These are phyloP conservation scores for Malthinus seriepunctatus DNA, from an alignment of 2,888 invertebrate species.

Conservation along the genomic window DNA sequence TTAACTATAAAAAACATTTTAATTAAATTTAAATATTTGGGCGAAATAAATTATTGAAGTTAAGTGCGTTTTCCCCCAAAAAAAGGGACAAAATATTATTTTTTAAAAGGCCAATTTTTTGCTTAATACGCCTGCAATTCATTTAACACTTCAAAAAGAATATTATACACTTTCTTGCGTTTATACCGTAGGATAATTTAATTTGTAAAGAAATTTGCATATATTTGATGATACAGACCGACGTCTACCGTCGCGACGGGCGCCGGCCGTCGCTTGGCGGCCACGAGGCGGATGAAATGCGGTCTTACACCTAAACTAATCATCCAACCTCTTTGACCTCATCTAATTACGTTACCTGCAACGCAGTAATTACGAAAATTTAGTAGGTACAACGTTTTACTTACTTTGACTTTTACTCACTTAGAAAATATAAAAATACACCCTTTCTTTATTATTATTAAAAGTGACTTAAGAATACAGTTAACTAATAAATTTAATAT, in stretches of 20 bases:
- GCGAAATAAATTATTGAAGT: no score
- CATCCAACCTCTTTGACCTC: slow-evolving; percentile 55
- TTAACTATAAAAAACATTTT: no score
- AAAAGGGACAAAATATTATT: no score
- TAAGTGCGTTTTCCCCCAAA: no score
- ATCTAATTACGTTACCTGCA: slow-evolving; percentile 53
- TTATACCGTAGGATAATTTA: slow-evolving; percentile 23
- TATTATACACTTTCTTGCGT: slow-evolving; percentile 19
- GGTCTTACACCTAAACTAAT: slow-evolving; percentile 53
- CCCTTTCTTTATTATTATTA: no score
- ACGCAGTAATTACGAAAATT: slow-evolving; percentile 36
- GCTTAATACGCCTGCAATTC: neutral
- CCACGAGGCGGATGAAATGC: slow-evolving; percentile 44
- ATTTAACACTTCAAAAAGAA: slow-evolving; percentile 14
- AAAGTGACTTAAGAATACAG: no score
- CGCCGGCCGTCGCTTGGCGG: slow-evolving; percentile 36
- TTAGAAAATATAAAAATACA: no score
- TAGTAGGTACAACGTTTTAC: slow-evolving; percentile 13
- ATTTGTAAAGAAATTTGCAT: slow-evolving; percentile 25
- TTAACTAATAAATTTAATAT: no score
- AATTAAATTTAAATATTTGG: no score
- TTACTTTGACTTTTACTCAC: slow-evolving; percentile 15
- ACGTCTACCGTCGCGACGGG: slow-evolving; percentile 34
- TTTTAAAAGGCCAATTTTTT: neutral
- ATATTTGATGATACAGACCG: slow-evolving; percentile 35